phyloP scores from a whole-genome alignment of 2,797 vertebrate genomes.

The Artibeus lituratus region DNA sequence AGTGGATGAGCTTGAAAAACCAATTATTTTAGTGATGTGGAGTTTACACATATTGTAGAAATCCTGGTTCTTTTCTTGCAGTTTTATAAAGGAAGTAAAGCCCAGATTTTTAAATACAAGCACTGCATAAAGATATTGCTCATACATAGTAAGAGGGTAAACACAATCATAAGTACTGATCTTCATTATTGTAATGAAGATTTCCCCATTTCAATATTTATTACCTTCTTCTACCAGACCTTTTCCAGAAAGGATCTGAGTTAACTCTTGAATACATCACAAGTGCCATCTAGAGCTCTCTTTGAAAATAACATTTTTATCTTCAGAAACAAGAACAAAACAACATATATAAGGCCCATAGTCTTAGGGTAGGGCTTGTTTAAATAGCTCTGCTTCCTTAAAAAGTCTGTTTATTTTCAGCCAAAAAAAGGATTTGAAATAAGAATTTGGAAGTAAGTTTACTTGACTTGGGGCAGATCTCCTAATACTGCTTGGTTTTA shows the following conservation, averaged over 20 bases:
- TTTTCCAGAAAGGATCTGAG: constrained; percentile 38
- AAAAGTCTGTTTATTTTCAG: background rate
- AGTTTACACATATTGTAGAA: constrained; percentile 17
- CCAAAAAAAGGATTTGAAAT: background rate
- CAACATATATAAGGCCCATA: background rate
- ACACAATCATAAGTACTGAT: constrained; percentile 64
- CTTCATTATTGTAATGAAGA: constrained; percentile 65
- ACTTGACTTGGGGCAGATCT: background rate
- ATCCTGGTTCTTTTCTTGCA: constrained; percentile 11
- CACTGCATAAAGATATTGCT: constrained; percentile 55
- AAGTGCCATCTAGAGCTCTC: constrained; percentile 75
- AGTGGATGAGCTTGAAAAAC: background rate
- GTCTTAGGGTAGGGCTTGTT: background rate
- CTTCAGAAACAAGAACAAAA: constrained; percentile 26
- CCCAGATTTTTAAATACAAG: constrained; percentile 65
- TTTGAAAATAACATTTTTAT: constrained; percentile 52
- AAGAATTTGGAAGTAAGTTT: background rate
- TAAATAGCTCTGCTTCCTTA: constrained; percentile 5
- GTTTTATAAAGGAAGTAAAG: constrained; percentile 39
- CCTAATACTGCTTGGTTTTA: background rate
- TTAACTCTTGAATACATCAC: constrained; percentile 36
- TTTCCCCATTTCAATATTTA: constrained; percentile 67
- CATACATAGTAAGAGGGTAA: constrained; percentile 66
- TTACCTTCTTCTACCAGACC: constrained; percentile 23
- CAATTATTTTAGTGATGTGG: constrained; percentile 46